Percentiles rank a stretch among this genome's conserved stretches.
Evolutionary conservation across 2,888 invertebrate species (phyloP).

Genomic region (Agriopis aurantiaria): DNA sequence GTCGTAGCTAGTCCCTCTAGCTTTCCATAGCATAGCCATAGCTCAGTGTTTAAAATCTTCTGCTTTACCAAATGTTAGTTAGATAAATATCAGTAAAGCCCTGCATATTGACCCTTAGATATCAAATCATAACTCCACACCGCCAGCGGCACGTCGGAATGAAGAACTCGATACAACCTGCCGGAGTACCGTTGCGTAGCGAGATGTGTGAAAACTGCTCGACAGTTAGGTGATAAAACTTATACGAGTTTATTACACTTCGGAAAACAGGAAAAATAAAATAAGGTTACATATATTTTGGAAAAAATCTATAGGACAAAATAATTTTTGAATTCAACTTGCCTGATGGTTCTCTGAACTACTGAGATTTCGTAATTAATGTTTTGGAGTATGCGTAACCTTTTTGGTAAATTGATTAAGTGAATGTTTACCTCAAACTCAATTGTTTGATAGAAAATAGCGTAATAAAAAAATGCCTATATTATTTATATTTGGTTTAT

Average conservation of each 20-base stretch:
- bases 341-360: not conserved
- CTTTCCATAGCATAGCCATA: too few relatives aligned
- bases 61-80: too few relatives aligned
- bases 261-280: not conserved
- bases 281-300: not conserved
- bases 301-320: not conserved
- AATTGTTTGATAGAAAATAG: too few relatives aligned
- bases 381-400: too few relatives aligned
- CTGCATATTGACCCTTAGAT: not conserved
- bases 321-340: not conserved
- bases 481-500: too few relatives aligned
- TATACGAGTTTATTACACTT: not conserved
- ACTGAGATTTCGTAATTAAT: too few relatives aligned
- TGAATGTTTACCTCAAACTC: too few relatives aligned
- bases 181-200: constrained; percentile 13
- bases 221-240: constrained; percentile 26
- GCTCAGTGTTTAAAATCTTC: too few relatives aligned
- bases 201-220: constrained; percentile 30
- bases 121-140: not conserved
- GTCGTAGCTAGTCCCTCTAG: too few relatives aligned
- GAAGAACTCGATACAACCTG: constrained; percentile 4
- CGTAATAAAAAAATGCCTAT: too few relatives aligned
- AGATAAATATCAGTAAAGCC: not conserved
- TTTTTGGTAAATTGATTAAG: too few relatives aligned
- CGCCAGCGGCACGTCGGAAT: not conserved